Conservation (phyloP, 2,888 invertebrate species). For the Fragum sueziense region DNA sequence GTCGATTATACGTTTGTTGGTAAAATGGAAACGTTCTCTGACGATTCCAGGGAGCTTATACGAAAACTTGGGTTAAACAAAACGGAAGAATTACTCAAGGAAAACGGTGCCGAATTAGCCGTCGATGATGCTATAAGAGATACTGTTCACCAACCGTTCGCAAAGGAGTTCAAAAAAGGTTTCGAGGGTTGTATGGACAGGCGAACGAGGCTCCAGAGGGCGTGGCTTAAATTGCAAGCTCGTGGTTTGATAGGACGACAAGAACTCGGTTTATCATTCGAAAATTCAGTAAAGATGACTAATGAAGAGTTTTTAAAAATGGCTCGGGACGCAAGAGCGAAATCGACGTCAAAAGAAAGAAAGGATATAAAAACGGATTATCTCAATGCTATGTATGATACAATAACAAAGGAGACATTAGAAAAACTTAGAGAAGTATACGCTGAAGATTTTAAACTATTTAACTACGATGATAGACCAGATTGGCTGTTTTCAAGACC, state of each 20-base stretch:
- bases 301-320: conserved; percentile 30
- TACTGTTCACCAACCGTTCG: conserved; percentile 28
- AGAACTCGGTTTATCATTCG: background rate
- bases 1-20: conserved; percentile 45
- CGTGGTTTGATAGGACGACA: conserved; percentile 35
- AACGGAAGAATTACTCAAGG: conserved; percentile 15
- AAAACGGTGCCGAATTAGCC: background rate
- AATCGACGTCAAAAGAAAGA: conserved; percentile 22
- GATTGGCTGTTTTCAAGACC: conserved; percentile 18
- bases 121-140: conserved; percentile 28
- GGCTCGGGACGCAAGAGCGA: conserved; percentile 21
- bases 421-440: conserved; percentile 27
- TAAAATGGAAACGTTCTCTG: conserved; percentile 34
- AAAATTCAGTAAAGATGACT: conserved; percentile 14
- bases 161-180: conserved; percentile 1
- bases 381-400: conserved; percentile 17
- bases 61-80: background rate
- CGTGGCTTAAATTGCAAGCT: conserved; percentile 26
- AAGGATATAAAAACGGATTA: conserved; percentile 1
- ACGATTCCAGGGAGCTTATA: conserved; percentile 28
- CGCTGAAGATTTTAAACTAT: conserved; percentile 35
- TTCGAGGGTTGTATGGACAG: conserved; percentile 7
- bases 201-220: conserved; percentile 10
- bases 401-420: conserved; percentile 21
- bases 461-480: conserved; percentile 35